Percentiles rank a stretch among this genome's conserved stretches.
Evolutionary conservation across 2,113 vertebrate genomes (phyloP).

Genomic region (Saccopteryx leptura): DNA sequence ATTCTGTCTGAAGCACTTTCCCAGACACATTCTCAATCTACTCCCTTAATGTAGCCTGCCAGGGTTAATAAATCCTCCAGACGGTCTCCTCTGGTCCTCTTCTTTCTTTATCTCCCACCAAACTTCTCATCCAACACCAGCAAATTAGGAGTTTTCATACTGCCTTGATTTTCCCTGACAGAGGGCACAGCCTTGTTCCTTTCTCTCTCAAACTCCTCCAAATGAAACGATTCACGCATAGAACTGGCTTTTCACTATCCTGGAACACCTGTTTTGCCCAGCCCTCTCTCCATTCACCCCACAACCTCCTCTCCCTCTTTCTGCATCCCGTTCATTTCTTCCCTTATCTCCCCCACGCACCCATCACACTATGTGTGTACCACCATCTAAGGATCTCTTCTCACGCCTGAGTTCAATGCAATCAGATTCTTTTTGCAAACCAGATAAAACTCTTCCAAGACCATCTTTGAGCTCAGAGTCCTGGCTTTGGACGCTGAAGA

Average conservation of each 20-base stretch:
- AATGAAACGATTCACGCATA: slow-evolving; percentile 1
- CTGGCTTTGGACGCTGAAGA: slow-evolving; percentile 43
- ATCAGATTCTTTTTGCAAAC: neutral
- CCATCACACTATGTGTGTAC: neutral
- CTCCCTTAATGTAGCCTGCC: slow-evolving; percentile 61
- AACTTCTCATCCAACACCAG: slow-evolving; percentile 28
- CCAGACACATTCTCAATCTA: slow-evolving; percentile 53
- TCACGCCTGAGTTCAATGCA: slow-evolving; percentile 6
- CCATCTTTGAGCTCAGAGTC: slow-evolving; percentile 25
- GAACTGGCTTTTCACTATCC: neutral
- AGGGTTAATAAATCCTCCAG: slow-evolving; percentile 57
- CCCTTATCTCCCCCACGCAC: neutral
- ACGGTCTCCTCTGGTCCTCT: neutral
- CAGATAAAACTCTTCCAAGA: slow-evolving; percentile 65
- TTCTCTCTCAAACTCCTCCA: slow-evolving; percentile 53
- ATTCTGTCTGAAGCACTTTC: slow-evolving; percentile 43
- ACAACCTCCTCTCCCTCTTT: neutral
- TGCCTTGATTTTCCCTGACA: slow-evolving; percentile 57
- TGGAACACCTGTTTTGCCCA: neutral
- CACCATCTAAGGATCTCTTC: neutral
- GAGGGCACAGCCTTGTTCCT: slow-evolving; percentile 20
- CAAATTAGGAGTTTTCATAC: slow-evolving; percentile 56
- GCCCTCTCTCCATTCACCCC: neutral
- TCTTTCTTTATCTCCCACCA: neutral
- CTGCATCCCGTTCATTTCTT: neutral